Evolutionary conservation across 2,113 vertebrate species (phyloP).

Genomic region (Tachysurus vachellii): DNA sequence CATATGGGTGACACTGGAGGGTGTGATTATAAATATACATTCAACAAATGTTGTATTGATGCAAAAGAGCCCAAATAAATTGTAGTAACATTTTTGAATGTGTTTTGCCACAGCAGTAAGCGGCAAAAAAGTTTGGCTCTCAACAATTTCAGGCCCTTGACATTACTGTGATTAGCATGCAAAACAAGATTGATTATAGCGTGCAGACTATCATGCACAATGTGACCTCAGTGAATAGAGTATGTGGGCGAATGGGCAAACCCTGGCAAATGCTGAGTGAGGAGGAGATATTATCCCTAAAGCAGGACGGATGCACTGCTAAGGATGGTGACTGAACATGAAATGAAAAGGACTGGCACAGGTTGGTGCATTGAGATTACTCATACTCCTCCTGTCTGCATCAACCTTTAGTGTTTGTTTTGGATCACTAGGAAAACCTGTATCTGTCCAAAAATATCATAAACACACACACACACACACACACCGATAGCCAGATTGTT

Average conservation of each 20-base stretch:
- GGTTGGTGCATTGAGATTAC: slow-evolving; percentile 60
- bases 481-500: not conserved
- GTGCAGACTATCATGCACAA: slow-evolving; percentile 42
- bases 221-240: slow-evolving; percentile 46
- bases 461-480: not conserved
- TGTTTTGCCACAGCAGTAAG: slow-evolving; percentile 7
- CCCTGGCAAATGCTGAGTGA: not conserved
- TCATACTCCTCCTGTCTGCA: slow-evolving; percentile 2
- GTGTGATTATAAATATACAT: too few species aligned
- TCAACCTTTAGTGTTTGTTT: slow-evolving; percentile 8
- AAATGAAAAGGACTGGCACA: slow-evolving; percentile 67
- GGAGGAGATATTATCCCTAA: slow-evolving; percentile 7
- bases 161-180: slow-evolving; percentile 19
- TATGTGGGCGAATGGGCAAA: not conserved
- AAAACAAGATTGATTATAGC: slow-evolving; percentile 57
- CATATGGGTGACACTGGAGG: too few species aligned
- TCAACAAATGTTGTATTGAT: too few species aligned
- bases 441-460: not conserved
- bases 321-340: slow-evolving; percentile 34
- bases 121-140: slow-evolving; percentile 27
- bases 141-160: slow-evolving; percentile 27
- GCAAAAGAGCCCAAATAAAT: not conserved
- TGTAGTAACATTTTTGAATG: not conserved
- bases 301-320: slow-evolving; percentile 2
- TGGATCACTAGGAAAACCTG: not conserved